Evolutionary conservation across 2,888 invertebrate species (phyloP).

Genomic region (Trissolcus brochymenae): DNA sequence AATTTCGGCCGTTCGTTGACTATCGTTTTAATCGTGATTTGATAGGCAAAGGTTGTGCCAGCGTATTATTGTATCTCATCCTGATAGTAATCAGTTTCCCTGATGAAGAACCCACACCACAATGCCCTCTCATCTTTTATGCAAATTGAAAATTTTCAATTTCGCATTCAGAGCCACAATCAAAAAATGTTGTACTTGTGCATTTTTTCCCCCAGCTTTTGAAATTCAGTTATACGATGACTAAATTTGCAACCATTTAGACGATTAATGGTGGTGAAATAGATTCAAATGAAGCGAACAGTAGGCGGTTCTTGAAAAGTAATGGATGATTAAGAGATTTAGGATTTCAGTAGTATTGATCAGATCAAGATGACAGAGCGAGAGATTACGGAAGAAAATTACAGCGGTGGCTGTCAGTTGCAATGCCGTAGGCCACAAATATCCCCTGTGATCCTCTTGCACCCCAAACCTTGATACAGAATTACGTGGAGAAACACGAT

Average conservation of each 20-base stretch:
- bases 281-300: conserved; percentile 12
- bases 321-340: conserved; percentile 43
- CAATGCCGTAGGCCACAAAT: conserved; percentile 57
- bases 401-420: conserved; percentile 59
- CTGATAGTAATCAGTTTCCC: conserved; percentile 19
- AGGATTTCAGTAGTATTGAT: conserved; percentile 45
- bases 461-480: conserved; percentile 50
- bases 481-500: conserved; percentile 49
- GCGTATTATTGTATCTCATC: conserved; percentile 48
- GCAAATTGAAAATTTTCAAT: background rate
- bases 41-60: conserved; percentile 48
- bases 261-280: conserved; percentile 10
- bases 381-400: conserved; percentile 66
- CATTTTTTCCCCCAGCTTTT: too few species aligned
- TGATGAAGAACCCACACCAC: background rate
- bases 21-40: conserved; percentile 53
- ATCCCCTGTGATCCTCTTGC: conserved; percentile 42
- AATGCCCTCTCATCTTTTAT: background rate
- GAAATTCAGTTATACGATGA: background rate
- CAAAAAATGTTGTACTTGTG: too few species aligned
- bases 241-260: background rate
- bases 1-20: conserved; percentile 46
- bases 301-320: conserved; percentile 15
- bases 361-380: conserved; percentile 49
- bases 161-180: too few species aligned